A percentile compares a stretch with the other conserved stretches of the same genome.
These are phyloP conservation scores for Whitmania pigra DNA, from an alignment of 1,140 invertebrate genomes.

Conservation along the genomic window DNA sequence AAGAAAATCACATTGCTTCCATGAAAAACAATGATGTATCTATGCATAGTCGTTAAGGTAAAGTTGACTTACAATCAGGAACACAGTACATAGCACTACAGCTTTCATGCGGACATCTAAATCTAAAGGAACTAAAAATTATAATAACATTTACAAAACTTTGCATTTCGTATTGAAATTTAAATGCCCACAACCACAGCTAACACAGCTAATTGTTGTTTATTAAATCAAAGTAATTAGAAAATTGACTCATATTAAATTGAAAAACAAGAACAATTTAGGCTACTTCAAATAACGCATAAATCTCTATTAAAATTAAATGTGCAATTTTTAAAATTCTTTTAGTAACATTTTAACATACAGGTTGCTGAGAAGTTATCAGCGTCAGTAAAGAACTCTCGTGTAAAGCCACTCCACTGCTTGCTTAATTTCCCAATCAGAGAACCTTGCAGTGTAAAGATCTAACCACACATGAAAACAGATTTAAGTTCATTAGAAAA, in stretches of 20 bases:
- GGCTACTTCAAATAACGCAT: background rate
- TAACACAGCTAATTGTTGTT: no score
- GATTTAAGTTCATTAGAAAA: background rate
- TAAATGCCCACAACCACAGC: background rate
- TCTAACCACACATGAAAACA: background rate
- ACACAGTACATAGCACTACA: background rate
- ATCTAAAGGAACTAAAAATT: slow-evolving; percentile 17
- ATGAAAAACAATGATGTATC: background rate
- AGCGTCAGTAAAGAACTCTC: slow-evolving; percentile 32
- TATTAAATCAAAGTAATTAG: background rate
- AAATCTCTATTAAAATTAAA: background rate
- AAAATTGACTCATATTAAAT: background rate
- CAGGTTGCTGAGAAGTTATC: slow-evolving; percentile 34
- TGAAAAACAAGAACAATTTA: background rate
- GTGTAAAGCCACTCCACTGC: slow-evolving; percentile 31
- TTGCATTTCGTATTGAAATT: background rate
- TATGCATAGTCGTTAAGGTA: background rate
- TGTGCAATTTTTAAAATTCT: no score
- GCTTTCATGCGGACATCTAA: slow-evolving; percentile 14
- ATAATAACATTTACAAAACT: background rate
- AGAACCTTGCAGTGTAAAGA: slow-evolving; percentile 4
- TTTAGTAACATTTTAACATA: slow-evolving; percentile 22
- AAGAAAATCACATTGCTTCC: background rate
- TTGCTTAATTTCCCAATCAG: slow-evolving; percentile 32
- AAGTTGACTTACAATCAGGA: slow-evolving; percentile 14